These are phyloP conservation scores for Pterocles orientalis DNA, from an alignment of 2,113 vertebrate genomes.

Conservation along the genomic window DNA sequence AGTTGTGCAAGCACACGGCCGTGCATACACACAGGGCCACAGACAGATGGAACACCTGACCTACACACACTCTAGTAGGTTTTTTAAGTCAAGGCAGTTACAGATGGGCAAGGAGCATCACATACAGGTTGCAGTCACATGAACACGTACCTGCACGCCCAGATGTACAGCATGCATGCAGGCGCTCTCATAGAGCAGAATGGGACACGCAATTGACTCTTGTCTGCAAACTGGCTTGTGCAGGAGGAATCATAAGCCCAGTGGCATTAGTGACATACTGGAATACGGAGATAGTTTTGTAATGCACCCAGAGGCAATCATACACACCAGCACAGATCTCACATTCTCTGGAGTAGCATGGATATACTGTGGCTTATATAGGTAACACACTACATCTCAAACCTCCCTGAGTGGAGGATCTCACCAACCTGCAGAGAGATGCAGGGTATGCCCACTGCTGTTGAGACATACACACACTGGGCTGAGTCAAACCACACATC, in stretches of 20 bases:
- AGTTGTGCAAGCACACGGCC: background rate
- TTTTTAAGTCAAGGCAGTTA: background rate
- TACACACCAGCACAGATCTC: background rate
- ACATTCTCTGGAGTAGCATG: background rate
- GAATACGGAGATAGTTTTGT: background rate
- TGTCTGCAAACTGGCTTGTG: background rate
- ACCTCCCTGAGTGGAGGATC: background rate
- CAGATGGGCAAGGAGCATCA: background rate
- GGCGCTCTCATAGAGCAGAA: background rate
- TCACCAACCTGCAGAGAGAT: background rate
- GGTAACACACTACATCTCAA: background rate
- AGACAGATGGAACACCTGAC: background rate
- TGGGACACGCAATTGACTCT: accelerated
- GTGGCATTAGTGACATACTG: background rate
- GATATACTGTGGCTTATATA: background rate
- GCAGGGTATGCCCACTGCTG: background rate
- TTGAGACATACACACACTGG: background rate
- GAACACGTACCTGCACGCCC: background rate
- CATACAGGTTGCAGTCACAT: background rate
- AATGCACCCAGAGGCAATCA: background rate
- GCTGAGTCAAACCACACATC: background rate
- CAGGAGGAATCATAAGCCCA: background rate
- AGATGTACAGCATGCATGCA: too few species aligned
- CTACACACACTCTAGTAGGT: background rate
- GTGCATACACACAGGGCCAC: background rate